These are phyloP conservation scores for Meiosimyza decipiens DNA, from an alignment of 2,888 invertebrate genomes.

Conservation along the genomic window DNA sequence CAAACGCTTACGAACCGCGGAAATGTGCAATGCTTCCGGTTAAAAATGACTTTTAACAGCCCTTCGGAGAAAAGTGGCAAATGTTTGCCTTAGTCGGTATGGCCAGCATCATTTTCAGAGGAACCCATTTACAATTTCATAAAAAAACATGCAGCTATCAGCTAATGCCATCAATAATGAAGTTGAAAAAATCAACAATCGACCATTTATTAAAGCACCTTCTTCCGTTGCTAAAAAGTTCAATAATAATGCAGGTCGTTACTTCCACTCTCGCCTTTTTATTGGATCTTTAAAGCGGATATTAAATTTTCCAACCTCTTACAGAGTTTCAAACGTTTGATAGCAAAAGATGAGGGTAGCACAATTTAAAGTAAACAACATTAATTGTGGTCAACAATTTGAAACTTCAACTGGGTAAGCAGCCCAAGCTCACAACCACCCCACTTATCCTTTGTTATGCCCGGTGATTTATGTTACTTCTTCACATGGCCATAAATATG, in stretches of 20 bases:
- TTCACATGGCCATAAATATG: constrained; percentile 63
- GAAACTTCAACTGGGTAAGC: constrained; percentile 44
- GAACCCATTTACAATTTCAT: no score
- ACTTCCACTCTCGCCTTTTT: not conserved
- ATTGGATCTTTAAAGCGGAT: constrained; percentile 6
- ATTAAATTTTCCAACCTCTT: constrained; percentile 6
- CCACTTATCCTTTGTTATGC: constrained; percentile 26
- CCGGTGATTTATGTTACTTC: constrained; percentile 64
- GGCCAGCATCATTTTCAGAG: no score
- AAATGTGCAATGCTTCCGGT: no score
- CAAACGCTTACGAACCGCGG: no score
- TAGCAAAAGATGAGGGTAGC: not conserved
- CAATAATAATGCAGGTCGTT: not conserved
- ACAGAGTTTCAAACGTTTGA: not conserved
- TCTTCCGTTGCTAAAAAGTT: no score
- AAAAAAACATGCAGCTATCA: no score
- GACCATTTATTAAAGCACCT: no score
- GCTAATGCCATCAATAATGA: no score
- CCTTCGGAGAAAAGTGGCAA: no score
- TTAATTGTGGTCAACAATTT: constrained; percentile 65
- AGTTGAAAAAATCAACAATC: no score
- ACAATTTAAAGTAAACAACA: constrained; percentile 52
- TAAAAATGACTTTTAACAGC: no score
- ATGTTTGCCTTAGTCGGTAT: no score
- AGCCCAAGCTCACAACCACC: not conserved